Evolutionary conservation across 2,888 invertebrate species (phyloP), one percentile per base, ranked within the genome.

Genomic region (Galerucella calmariensis): DNA sequence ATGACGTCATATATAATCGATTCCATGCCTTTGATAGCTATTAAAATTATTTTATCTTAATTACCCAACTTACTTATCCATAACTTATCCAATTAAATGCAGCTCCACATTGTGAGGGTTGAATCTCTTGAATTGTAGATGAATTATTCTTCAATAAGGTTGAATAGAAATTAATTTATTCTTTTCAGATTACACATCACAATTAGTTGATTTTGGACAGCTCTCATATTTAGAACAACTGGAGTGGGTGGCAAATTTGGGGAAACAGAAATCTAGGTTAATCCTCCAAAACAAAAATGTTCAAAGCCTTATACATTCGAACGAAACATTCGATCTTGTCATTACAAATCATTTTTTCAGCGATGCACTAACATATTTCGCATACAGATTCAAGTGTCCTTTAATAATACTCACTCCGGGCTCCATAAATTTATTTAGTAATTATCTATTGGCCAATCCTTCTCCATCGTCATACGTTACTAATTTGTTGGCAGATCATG

Each of bases 381-480:
- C 75, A 1, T 61, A 77, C 70, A 72, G 63, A 56, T 77, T 77
- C 66, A 77, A 78, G 14, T 77, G 78, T 56, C 78, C 78, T 11
- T 58, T 59, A 1, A 58, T 78, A 14, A 12, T 72, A 12, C 41
- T 75, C 11, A 67, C 72, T 62, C 75, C 75, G 56, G 74, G 74
- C 41, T 75, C 78, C 12, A 48, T 41, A 1, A 72, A 73, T 14
- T n/a, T 75, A 12, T 73, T 76, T 27, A 77, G 73, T 51, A 88
- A 88, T 66, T 86, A 87, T 73, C 85, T 87, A 78, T 86, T 89
- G 83, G 90, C 89, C 0, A 82, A 88, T 69, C 86, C 89, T 1
- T 84, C 85, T 0, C 88, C 88, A 0, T 86, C 88, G 80, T 87
- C 90, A 0, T 65, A 65, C 12, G 63, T 65, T 11, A 46, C 63